These are phyloP conservation scores for Plagiodera versicolora DNA, from an alignment of 2,888 invertebrate genomes.

Conservation along the genomic window DNA sequence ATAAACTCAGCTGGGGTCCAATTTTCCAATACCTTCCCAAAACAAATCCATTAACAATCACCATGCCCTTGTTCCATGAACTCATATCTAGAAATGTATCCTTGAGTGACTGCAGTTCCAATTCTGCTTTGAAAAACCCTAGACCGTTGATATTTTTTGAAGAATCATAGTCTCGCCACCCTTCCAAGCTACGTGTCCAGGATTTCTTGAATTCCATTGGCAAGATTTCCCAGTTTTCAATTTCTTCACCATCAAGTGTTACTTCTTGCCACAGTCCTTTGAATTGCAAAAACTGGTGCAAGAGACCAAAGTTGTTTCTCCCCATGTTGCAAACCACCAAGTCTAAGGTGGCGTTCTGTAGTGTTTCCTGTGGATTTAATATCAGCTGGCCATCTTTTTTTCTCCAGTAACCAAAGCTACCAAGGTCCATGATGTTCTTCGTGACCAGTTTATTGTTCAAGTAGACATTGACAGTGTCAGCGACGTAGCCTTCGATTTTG, in stretches of 20 bases:
- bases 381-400: constrained; percentile 41
- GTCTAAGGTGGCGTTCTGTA: constrained; percentile 48
- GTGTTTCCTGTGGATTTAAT: constrained; percentile 16
- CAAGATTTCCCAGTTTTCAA: constrained; percentile 27
- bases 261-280: constrained; percentile 53
- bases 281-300: constrained; percentile 50
- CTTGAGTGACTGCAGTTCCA: constrained; percentile 15
- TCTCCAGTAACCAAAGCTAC: constrained; percentile 55
- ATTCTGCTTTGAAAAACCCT: constrained; percentile 23
- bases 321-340: constrained; percentile 77
- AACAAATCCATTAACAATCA: constrained; percentile 82
- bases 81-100: constrained; percentile 33
- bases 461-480: constrained; percentile 57
- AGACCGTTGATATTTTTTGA: constrained; percentile 27
- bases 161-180: constrained; percentile 39
- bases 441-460: constrained; percentile 52
- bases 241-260: constrained; percentile 24
- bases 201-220: constrained; percentile 31
- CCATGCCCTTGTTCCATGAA: constrained; percentile 80
- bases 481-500: constrained; percentile 50
- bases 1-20: constrained; percentile 83
- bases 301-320: constrained; percentile 63
- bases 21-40: constrained; percentile 77
- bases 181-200: constrained; percentile 47
- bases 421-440: constrained; percentile 41